phyloP scores from a whole-genome alignment of 1,140 invertebrate species.

The Acromyrmex echinatior region DNA sequence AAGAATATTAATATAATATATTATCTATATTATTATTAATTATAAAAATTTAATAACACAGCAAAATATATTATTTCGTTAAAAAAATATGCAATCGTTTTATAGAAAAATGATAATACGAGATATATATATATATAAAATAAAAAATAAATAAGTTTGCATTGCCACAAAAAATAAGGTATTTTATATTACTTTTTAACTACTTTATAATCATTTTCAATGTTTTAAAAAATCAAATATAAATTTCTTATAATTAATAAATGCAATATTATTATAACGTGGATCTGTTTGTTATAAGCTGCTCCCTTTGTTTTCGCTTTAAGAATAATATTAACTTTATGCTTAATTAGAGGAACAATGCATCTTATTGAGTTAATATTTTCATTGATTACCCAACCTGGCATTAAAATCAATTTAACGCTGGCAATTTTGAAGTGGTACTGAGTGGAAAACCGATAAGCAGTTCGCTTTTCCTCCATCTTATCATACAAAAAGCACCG shows the following conservation, averaged over 20 bases:
- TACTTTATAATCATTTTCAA: background rate
- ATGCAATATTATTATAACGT: background rate
- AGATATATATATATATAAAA: too few relatives aligned
- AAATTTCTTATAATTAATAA: background rate
- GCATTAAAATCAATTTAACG: conserved; percentile 28
- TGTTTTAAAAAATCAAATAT: background rate
- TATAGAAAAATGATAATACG: too few relatives aligned
- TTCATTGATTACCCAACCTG: background rate
- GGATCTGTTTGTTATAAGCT: background rate
- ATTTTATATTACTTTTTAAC: background rate
- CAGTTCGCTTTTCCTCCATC: background rate
- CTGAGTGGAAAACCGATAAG: conserved; percentile 42
- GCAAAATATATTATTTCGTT: too few relatives aligned
- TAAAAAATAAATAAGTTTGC: too few relatives aligned
- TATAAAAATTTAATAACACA: background rate
- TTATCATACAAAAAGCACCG: background rate
- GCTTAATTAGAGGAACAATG: conserved; percentile 21
- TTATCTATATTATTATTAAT: too few relatives aligned
- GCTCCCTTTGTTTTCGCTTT: background rate
- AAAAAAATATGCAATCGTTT: too few relatives aligned
- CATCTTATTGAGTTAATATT: conserved; percentile 33
- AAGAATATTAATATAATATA: background rate
- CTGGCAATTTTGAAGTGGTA: conserved; percentile 11
- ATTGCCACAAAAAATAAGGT: too few relatives aligned
- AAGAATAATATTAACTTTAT: background rate